phyloP scores from a whole-genome alignment of 92 coral and sea anemone species.

The Porites evermanni region DNA sequence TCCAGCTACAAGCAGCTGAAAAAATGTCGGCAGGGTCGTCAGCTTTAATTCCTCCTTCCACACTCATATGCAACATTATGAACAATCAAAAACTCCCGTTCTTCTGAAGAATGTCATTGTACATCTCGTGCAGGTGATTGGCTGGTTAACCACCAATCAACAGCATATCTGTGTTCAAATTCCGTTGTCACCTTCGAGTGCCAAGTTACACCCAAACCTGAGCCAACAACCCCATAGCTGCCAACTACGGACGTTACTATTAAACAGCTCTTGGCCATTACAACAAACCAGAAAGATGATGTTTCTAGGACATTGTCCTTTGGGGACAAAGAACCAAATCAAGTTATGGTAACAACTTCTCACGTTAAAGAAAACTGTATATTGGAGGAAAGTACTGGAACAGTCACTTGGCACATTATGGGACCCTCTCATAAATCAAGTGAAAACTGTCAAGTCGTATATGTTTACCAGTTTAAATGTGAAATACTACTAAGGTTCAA shows the following conservation, averaged over 20 bases:
- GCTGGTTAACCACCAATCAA: slow-evolving; percentile 50
- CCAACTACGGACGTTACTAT: slow-evolving; percentile 46
- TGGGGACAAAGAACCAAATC: too few species aligned
- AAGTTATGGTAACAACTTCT: too few species aligned
- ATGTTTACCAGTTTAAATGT: too few species aligned
- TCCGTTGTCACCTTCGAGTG: slow-evolving; percentile 47
- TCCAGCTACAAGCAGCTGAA: slow-evolving; percentile 42
- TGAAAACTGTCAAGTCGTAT: too few species aligned
- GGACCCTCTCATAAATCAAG: too few species aligned
- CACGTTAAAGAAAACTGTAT: too few species aligned
- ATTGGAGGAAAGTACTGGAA: too few species aligned
- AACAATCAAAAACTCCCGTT: slow-evolving; percentile 36
- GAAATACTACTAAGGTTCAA: too few species aligned
- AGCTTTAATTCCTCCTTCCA: slow-evolving; percentile 29
- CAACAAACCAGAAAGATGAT: slow-evolving; percentile 39
- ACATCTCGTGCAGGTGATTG: slow-evolving; percentile 24
- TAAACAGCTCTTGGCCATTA: slow-evolving; percentile 38
- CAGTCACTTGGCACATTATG: too few species aligned
- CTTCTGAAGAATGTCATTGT: slow-evolving; percentile 33
- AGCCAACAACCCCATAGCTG: slow-evolving; percentile 20
- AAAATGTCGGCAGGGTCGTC: slow-evolving; percentile 11
- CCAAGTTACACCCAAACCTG: slow-evolving; percentile 25
- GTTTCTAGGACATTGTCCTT: slow-evolving; percentile 50
- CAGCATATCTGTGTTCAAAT: slow-evolving; percentile 33
- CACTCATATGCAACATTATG: slow-evolving; percentile 4